A percentile compares a stretch with the other conserved stretches of the same genome.
phyloP scores from a whole-genome alignment of 2,888 invertebrate species.

The Suillia variegata region DNA sequence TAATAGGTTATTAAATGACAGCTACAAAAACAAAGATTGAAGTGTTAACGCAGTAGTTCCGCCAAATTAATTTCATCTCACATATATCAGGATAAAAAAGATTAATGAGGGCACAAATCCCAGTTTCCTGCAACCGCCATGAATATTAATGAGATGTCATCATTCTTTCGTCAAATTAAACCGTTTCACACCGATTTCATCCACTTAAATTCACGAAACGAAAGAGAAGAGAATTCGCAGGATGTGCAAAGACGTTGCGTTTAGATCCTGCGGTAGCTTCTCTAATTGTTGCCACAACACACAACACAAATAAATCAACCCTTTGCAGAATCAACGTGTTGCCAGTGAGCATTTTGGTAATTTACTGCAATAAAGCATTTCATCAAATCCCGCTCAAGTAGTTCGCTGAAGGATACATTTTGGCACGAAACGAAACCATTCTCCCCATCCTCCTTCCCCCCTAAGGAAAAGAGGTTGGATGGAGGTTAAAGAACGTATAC shows the following conservation, averaged over 20 bases:
- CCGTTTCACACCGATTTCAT: slow-evolving; percentile 27
- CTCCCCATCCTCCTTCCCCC: too few species aligned
- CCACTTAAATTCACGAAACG: slow-evolving; percentile 39
- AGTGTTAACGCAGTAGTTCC: slow-evolving; percentile 23
- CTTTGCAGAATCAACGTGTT: slow-evolving; percentile 21
- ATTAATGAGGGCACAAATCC: slow-evolving; percentile 47
- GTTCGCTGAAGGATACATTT: not conserved
- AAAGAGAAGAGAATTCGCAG: slow-evolving; percentile 16
- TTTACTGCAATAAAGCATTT: slow-evolving; percentile 41
- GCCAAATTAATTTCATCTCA: slow-evolving; percentile 17
- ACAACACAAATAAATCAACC: slow-evolving; percentile 57
- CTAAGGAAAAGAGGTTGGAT: too few species aligned
- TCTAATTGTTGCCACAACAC: slow-evolving; percentile 56
- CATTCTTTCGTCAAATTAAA: slow-evolving; percentile 60
- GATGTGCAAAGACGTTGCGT: slow-evolving; percentile 22
- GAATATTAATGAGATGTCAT: slow-evolving; percentile 62
- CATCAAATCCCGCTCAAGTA: slow-evolving; percentile 19
- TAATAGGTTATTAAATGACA: too few species aligned
- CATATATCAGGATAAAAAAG: slow-evolving; percentile 40
- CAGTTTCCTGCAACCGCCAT: slow-evolving; percentile 50
- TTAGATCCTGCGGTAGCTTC: slow-evolving; percentile 52
- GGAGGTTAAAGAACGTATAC: not conserved
- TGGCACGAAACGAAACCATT: not conserved
- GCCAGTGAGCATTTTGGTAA: slow-evolving; percentile 36
- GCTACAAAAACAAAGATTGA: slow-evolving; percentile 24